A percentile compares a stretch with the other conserved stretches of the same genome.
Conservation (phyloP, 2,113 vertebrate genomes). For the Oceanites oceanicus region DNA sequence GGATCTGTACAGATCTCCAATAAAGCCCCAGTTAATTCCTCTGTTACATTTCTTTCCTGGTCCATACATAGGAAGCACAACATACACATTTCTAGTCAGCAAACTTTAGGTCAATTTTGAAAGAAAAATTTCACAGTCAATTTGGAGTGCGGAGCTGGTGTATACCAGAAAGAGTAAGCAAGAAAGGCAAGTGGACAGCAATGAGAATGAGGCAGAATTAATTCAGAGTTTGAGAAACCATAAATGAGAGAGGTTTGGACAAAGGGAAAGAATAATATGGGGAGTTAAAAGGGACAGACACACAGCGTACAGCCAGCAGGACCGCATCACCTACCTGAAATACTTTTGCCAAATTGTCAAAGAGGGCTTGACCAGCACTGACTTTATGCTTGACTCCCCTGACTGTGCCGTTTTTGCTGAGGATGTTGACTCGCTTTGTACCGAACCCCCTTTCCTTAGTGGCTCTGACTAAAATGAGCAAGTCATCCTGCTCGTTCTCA, state of each 20-base stretch:
- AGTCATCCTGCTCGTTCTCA: conserved; percentile 82
- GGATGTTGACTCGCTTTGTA: conserved; percentile 90
- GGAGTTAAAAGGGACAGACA: background rate
- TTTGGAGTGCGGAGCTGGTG: background rate
- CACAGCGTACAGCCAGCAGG: background rate
- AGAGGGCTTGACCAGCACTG: conserved; percentile 92
- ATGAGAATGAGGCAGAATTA: background rate
- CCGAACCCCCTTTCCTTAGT: conserved; percentile 84
- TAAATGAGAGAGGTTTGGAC: background rate
- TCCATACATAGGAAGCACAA: background rate
- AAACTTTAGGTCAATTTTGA: background rate
- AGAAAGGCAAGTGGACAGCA: background rate
- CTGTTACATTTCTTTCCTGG: background rate
- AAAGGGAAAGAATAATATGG: background rate
- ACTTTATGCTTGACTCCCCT: conserved; percentile 97
- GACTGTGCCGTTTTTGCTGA: conserved; percentile 96
- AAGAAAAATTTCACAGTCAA: background rate
- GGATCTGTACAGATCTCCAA: background rate
- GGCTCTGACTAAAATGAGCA: conserved; percentile 85
- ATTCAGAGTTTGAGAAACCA: background rate
- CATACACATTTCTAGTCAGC: background rate
- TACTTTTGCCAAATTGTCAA: conserved; percentile 87
- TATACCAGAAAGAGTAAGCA: background rate
- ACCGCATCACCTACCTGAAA: conserved; percentile 80
- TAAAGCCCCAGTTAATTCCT: background rate